Evolutionary conservation across 2,888 invertebrate species (phyloP).

Genomic region (Leistus spinibarbis): DNA sequence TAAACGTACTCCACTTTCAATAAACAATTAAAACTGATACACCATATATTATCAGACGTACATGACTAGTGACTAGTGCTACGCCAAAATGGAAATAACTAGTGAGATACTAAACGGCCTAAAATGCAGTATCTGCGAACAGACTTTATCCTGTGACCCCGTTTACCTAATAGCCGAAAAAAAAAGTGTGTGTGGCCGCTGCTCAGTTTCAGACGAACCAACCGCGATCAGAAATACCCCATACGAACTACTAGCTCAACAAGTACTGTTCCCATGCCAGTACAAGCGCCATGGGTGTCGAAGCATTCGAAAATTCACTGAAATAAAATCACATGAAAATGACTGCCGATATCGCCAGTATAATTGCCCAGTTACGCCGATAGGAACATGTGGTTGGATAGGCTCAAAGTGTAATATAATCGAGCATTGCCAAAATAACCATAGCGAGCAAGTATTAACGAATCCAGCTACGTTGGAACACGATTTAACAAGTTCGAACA

Average conservation of each 20-base stretch:
- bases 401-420: not conserved
- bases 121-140: not conserved
- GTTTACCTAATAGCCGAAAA: not conserved
- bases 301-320: not conserved
- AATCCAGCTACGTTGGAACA: not conserved
- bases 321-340: not conserved
- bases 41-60: no score
- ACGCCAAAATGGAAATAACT: not conserved
- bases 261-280: not conserved
- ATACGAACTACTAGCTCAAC: not conserved
- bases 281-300: not conserved
- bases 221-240: not conserved
- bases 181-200: not conserved
- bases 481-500: not conserved
- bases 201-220: not conserved
- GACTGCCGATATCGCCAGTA: not conserved
- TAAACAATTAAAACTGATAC: no score
- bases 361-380: not conserved
- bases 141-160: not conserved
- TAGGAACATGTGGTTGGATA: not conserved
- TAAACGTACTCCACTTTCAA: no score
- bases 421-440: not conserved
- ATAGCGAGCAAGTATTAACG: not conserved
- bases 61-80: no score
- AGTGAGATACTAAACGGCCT: not conserved